Conservation (phyloP, 2,888 invertebrate genomes). For the Drosophila sordidula region DNA sequence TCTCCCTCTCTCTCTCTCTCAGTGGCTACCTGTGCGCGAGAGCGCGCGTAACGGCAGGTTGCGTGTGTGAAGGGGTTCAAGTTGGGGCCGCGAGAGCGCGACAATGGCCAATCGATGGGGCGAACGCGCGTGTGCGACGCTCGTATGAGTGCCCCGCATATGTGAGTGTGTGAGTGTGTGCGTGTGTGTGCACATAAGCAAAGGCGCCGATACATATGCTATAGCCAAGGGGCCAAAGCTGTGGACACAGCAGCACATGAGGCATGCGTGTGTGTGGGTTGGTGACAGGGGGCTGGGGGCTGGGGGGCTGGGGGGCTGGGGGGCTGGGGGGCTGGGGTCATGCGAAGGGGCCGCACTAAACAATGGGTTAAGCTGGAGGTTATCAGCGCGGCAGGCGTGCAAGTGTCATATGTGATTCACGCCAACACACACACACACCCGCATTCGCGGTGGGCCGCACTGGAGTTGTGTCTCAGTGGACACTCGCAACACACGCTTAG, state of each 20-base stretch:
- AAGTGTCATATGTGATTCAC: constrained; percentile 27
- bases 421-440: neutral
- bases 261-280: constrained; percentile 31
- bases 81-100: constrained; percentile 63
- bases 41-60: constrained; percentile 55
- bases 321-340: neutral
- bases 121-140: constrained; percentile 77
- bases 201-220: constrained; percentile 71
- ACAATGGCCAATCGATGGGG: constrained; percentile 74
- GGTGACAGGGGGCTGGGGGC: neutral
- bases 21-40: constrained; percentile 54
- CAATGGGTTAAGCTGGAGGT: constrained; percentile 62
- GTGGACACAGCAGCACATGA: constrained; percentile 39
- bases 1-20: constrained; percentile 23
- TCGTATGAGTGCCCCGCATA: constrained; percentile 47
- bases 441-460: neutral
- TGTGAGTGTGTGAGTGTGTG: constrained; percentile 26
- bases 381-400: constrained; percentile 37
- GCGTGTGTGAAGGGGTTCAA: constrained; percentile 1
- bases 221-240: constrained; percentile 48
- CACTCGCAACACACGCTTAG: constrained; percentile 40
- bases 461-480: constrained; percentile 48
- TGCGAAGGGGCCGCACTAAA: constrained; percentile 8
- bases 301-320: neutral
- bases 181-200: constrained; percentile 55